Conservation (phyloP, 2,797 vertebrate species). For the Microhierax caerulescens region DNA sequence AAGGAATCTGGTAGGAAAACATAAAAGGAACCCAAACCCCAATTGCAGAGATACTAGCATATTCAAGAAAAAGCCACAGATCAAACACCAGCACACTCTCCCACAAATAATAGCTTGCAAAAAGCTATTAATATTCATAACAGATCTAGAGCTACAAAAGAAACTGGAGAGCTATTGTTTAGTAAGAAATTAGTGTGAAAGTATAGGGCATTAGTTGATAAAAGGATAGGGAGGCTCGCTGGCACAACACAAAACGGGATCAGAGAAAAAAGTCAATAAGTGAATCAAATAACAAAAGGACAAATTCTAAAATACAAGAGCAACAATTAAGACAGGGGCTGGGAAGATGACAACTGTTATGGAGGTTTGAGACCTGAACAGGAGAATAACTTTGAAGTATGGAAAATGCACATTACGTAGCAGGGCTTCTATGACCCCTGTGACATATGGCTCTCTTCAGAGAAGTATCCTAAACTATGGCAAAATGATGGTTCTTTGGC, state of each 20-base stretch:
- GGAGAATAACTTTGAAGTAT: neutral
- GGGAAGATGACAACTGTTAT: neutral
- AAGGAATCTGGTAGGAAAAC: conserved; percentile 49
- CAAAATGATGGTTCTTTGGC: neutral
- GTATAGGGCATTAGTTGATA: conserved; percentile 69
- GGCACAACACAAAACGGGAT: conserved; percentile 35
- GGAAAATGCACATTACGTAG: neutral
- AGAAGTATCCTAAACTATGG: neutral
- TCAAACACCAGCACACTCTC: conserved; percentile 71
- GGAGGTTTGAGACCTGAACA: neutral
- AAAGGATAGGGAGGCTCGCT: conserved; percentile 64
- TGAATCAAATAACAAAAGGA: conserved; percentile 48
- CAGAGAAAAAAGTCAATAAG: conserved; percentile 55
- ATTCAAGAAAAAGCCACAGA: conserved; percentile 70
- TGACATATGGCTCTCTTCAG: neutral
- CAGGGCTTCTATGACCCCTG: neutral
- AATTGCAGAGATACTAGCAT: conserved; percentile 47
- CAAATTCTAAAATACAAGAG: conserved; percentile 16
- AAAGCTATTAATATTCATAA: conserved; percentile 80
- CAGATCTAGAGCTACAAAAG: conserved; percentile 73
- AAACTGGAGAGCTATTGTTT: conserved; percentile 71
- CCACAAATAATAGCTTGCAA: conserved; percentile 74
- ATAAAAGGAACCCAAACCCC: conserved; percentile 61
- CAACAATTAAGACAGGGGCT: conserved; percentile 15
- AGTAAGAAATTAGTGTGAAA: conserved; percentile 67